These are phyloP conservation scores for Apotomis capreana DNA, from an alignment of 2,888 invertebrate species.

Conservation along the genomic window DNA sequence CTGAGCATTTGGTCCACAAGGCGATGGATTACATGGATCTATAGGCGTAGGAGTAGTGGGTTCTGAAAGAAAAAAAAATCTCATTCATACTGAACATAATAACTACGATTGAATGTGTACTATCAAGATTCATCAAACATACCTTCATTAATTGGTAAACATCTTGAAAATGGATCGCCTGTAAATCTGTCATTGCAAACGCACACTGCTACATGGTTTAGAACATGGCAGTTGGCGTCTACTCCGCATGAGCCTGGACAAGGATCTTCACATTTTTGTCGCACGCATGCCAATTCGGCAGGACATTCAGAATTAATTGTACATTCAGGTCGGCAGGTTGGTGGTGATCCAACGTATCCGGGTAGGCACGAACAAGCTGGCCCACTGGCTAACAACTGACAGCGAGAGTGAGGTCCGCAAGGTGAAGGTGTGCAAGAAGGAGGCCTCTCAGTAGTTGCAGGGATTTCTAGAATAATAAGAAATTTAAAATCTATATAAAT, in stretches of 20 bases:
- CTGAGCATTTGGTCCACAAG: constrained; percentile 88
- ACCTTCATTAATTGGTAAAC: constrained; percentile 83
- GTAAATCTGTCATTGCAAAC: constrained; percentile 89
- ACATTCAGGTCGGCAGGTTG: constrained; percentile 91
- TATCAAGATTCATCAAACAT: constrained; percentile 29
- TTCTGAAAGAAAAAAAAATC: constrained; percentile 55
- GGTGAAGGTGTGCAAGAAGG: constrained; percentile 92
- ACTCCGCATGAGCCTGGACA: constrained; percentile 92
- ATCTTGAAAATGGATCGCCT: constrained; percentile 92
- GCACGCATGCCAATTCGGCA: constrained; percentile 89
- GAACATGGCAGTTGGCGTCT: constrained; percentile 89
- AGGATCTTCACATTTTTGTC: constrained; percentile 91
- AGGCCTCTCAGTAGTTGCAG: constrained; percentile 84
- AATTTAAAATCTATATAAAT: neutral
- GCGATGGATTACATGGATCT: constrained; percentile 87
- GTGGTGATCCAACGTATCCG: constrained; percentile 91
- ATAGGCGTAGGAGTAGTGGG: constrained; percentile 68
- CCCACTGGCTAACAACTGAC: constrained; percentile 88
- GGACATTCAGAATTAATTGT: constrained; percentile 91
- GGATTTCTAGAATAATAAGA: constrained; percentile 59
- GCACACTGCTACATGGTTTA: constrained; percentile 92
- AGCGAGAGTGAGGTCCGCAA: constrained; percentile 92
- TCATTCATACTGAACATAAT: no score
- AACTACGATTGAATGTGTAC: no score
- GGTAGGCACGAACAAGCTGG: constrained; percentile 91